Conservation (phyloP, 2,888 invertebrate species). For the Parnassius mnemosyne region DNA sequence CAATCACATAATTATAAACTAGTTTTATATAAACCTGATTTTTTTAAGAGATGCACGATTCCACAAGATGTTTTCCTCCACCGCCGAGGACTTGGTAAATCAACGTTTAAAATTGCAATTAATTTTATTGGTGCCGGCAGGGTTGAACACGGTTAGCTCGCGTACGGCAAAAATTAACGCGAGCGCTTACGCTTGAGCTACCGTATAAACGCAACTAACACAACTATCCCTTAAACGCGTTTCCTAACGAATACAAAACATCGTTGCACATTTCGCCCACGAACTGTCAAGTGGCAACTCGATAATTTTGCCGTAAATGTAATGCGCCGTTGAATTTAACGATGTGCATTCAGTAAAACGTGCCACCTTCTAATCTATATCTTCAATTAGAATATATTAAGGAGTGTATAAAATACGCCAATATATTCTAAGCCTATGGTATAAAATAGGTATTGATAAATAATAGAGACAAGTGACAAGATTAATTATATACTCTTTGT, state of each 20-base stretch:
- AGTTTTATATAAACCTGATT: too few relatives aligned
- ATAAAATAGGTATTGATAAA: background rate
- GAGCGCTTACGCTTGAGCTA: too few relatives aligned
- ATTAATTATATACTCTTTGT: background rate
- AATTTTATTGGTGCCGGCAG: too few relatives aligned
- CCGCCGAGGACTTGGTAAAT: too few relatives aligned
- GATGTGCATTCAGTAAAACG: constrained; percentile 15
- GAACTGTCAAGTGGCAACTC: constrained; percentile 17
- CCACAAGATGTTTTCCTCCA: too few relatives aligned
- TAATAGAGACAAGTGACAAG: background rate
- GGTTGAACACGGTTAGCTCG: too few relatives aligned
- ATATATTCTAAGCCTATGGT: too few relatives aligned
- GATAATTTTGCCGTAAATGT: constrained; percentile 21
- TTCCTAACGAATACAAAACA: background rate
- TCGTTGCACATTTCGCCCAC: constrained; percentile 16
- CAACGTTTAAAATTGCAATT: too few relatives aligned
- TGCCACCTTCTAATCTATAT: constrained; percentile 19
- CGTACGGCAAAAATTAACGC: too few relatives aligned
- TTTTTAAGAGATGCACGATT: too few relatives aligned
- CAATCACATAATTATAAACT: too few relatives aligned
- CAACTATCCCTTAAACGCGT: background rate
- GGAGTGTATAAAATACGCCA: background rate
- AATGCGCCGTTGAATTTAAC: constrained; percentile 23
- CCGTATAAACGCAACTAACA: too few relatives aligned
- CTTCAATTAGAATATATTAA: constrained; percentile 19